These are phyloP conservation scores for Drosophila neutralis DNA, from an alignment of 2,888 invertebrate species.

Conservation along the genomic window DNA sequence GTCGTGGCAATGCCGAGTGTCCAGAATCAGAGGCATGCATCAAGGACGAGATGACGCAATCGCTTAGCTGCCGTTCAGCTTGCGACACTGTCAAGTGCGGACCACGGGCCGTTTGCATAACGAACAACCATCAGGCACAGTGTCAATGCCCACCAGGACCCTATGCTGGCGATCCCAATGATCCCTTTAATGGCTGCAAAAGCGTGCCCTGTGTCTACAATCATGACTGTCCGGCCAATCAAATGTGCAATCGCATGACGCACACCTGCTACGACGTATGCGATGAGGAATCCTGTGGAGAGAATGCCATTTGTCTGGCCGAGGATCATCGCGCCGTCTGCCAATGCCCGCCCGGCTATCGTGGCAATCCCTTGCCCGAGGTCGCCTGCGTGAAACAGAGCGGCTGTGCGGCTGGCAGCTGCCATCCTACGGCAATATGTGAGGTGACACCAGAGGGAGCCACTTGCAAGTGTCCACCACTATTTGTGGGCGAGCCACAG, in stretches of 20 bases:
- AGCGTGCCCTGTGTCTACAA: slow-evolving; percentile 94
- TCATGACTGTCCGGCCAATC: slow-evolving; percentile 91
- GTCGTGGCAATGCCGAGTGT: slow-evolving; percentile 92
- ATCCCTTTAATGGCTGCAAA: slow-evolving; percentile 90
- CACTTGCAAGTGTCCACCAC: slow-evolving; percentile 91
- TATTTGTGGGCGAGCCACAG: slow-evolving; percentile 89
- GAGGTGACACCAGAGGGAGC: slow-evolving; percentile 89
- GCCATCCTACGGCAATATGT: slow-evolving; percentile 92
- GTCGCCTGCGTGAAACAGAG: slow-evolving; percentile 90
- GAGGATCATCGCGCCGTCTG: slow-evolving; percentile 93
- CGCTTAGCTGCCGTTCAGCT: slow-evolving; percentile 90
- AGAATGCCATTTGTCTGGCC: slow-evolving; percentile 94
- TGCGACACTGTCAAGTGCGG: slow-evolving; percentile 93
- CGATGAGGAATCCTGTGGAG: slow-evolving; percentile 92
- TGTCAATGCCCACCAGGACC: slow-evolving; percentile 96
- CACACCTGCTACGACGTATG: slow-evolving; percentile 93
- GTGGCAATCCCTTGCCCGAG: slow-evolving; percentile 93
- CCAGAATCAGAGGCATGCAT: slow-evolving; percentile 92
- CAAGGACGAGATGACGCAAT: slow-evolving; percentile 86
- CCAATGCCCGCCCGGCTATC: slow-evolving; percentile 94
- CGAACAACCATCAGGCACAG: slow-evolving; percentile 94
- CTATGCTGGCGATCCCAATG: slow-evolving; percentile 94
- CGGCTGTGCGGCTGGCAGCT: slow-evolving; percentile 91
- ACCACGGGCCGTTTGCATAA: slow-evolving; percentile 93
- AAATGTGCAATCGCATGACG: slow-evolving; percentile 92